phyloP scores from a whole-genome alignment of 2,113 vertebrate species.

The Penelope pileata region DNA sequence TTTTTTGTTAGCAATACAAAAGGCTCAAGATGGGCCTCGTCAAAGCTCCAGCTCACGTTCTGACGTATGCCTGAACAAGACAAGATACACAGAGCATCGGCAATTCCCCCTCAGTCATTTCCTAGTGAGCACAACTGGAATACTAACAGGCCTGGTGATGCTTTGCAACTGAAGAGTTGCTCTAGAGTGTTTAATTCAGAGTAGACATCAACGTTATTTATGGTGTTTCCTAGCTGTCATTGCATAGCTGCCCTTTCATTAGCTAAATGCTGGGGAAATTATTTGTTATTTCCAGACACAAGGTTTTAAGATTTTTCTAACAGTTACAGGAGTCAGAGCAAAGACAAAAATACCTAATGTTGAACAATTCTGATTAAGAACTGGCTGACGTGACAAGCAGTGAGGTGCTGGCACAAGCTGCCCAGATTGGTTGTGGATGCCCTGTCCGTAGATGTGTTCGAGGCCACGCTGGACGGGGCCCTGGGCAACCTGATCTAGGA shows the following conservation, averaged over 20 bases:
- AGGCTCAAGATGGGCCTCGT: not conserved
- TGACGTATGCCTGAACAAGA: not conserved
- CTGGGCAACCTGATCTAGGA: too few relatives aligned
- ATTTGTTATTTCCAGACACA: not conserved
- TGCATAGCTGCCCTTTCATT: not conserved
- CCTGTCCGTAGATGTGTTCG: too few relatives aligned
- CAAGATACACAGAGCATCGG: not conserved
- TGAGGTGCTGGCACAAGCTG: too few relatives aligned
- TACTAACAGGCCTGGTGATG: not conserved
- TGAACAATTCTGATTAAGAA: not conserved
- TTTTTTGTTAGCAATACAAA: not conserved
- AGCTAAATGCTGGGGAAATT: not conserved
- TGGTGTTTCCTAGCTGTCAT: not conserved
- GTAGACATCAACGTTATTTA: not conserved
- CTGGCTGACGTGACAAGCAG: accelerated
- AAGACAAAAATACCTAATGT: not conserved
- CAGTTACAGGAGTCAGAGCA: not conserved
- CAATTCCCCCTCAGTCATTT: not conserved
- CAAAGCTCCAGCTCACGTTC: not conserved
- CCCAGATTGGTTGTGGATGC: too few relatives aligned
- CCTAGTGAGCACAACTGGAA: not conserved
- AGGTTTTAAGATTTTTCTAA: not conserved
- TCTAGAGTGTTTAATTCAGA: not conserved
- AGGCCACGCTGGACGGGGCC: too few relatives aligned
- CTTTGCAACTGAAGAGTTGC: not conserved